These are phyloP conservation scores for Amblyornis subalaris DNA, from an alignment of 2,113 vertebrate genomes.

Conservation along the genomic window DNA sequence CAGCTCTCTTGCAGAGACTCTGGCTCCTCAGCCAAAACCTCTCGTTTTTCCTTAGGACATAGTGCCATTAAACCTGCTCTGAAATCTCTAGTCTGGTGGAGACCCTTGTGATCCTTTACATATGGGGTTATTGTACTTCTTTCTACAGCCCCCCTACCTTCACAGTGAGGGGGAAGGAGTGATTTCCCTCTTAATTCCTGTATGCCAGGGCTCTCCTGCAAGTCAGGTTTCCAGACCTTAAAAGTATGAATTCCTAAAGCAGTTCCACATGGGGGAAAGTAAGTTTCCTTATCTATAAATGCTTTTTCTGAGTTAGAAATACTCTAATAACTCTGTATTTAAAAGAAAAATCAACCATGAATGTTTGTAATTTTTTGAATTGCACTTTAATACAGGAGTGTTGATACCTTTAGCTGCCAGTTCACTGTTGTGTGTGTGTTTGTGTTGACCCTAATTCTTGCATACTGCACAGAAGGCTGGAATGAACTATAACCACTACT, in stretches of 20 bases:
- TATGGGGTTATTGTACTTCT: not conserved
- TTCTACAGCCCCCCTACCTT: not conserved
- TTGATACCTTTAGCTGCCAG: conserved; percentile 46
- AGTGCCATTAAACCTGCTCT: not conserved
- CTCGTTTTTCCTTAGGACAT: not conserved
- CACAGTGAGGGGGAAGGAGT: not conserved
- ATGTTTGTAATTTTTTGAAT: conserved; percentile 60
- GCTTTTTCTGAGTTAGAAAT: not conserved
- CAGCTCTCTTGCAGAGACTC: not conserved
- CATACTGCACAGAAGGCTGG: not conserved
- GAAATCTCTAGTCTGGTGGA: not conserved
- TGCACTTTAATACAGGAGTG: conserved; percentile 71
- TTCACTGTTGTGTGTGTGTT: not conserved
- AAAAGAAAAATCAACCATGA: not conserved
- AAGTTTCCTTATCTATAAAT: not conserved
- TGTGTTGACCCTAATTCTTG: not conserved
- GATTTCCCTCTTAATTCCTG: not conserved
- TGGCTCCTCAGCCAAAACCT: not conserved
- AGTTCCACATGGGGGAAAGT: not conserved
- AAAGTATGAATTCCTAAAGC: not conserved
- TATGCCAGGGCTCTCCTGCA: not conserved
- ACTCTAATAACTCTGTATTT: conserved; percentile 14
- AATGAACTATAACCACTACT: not conserved
- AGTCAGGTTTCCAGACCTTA: not conserved
- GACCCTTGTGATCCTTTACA: not conserved